Evolutionary conservation across 1,140 invertebrate species (phyloP), one percentile per base, ranked within the genome.

Genomic region (Anthonomus grandis): DNA sequence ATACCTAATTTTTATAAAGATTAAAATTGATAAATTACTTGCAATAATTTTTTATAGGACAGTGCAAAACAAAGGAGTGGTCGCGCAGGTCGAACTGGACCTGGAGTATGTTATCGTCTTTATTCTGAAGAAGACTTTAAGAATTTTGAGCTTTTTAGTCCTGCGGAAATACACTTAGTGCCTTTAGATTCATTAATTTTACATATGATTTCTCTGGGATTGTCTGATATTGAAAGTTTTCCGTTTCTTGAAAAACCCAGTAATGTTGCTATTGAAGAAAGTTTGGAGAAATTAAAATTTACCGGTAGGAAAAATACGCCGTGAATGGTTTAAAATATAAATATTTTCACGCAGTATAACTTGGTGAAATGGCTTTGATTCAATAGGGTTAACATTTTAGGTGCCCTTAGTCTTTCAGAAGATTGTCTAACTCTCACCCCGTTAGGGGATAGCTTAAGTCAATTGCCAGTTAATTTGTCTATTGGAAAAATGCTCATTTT

Each of bases 401-500:
- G 85, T 38, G 95, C 95, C 0, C 67, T 99, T 8, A 85, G 83
- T 3, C 80, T 86, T 17, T 86, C 91, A 68, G 90, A 95, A 73
- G 49, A 71, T 10, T 63, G 55, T 42, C 62, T 74, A 45, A 85
- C 83, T 62, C 75, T 99, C n/a, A 98, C 96, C 4, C 80, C 86
- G 0, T 81, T 98, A 51, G 97, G 97, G 13, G 83, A 86, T 72
- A 87, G 93, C 50, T 74, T 99, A 31, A 83, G 94, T 12, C 85
- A 86, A 67, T 74, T 99, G 13, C 97, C 97, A 4, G 93, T 98
- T 10, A 96, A 99, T 73, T 87, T 98, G 41, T 84, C 86, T 0
- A 85, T 99, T 59, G 96, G 95, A 31, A 98, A 98, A 79, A 97
- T 98, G 85, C 77, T 98, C 13, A 90, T 98, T 12, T 86, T 94